phyloP scores from a whole-genome alignment of 2,797 vertebrate species.

The Aulostomus chinensis region DNA sequence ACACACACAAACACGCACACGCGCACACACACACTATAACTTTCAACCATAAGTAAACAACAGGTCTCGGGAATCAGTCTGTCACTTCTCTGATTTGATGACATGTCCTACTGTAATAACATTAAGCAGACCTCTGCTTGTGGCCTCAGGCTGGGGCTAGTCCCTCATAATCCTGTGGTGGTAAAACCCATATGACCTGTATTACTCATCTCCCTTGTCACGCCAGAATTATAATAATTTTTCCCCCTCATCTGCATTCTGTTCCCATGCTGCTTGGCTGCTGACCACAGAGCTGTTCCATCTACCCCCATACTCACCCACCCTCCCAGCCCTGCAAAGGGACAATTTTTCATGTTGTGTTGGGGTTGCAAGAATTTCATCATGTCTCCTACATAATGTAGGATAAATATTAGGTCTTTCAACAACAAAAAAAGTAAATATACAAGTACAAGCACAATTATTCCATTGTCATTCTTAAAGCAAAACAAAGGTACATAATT shows the following conservation, averaged over 20 bases:
- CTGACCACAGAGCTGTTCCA: slow-evolving; percentile 43
- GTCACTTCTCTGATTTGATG: slow-evolving; percentile 36
- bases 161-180: slow-evolving; percentile 67
- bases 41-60: slow-evolving; percentile 9
- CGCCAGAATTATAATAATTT: slow-evolving; percentile 69
- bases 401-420: too few relatives aligned
- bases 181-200: slow-evolving; percentile 80
- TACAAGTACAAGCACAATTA: too few relatives aligned
- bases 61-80: background rate
- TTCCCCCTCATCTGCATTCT: slow-evolving; percentile 23
- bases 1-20: slow-evolving; percentile 1
- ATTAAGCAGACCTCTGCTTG: slow-evolving; percentile 56
- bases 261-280: slow-evolving; percentile 56
- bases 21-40: background rate
- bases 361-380: too few relatives aligned
- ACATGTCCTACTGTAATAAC: slow-evolving; percentile 50
- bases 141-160: slow-evolving; percentile 49
- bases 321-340: background rate
- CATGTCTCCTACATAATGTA: too few relatives aligned
- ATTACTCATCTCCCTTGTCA: slow-evolving; percentile 74
- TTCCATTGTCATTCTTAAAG: too few relatives aligned
- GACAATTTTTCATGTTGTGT: slow-evolving; percentile 11
- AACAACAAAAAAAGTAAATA: too few relatives aligned
- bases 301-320: slow-evolving; percentile 16
- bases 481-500: too few relatives aligned